Base-by-base conservation (phyloP, 1,140 invertebrate genomes). In the Drosophila lacertosa region DNA sequence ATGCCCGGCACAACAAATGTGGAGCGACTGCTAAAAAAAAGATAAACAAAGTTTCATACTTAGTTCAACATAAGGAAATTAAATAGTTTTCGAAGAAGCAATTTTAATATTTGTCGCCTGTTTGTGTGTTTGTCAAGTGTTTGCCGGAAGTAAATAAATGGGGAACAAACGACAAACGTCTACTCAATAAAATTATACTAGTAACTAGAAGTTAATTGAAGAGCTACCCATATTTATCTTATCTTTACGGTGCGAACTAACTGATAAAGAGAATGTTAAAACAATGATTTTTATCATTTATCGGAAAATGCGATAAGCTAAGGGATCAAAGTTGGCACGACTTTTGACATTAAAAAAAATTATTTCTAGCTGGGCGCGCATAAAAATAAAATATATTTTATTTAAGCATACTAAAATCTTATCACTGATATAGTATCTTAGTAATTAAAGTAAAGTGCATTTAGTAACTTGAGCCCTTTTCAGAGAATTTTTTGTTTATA, bases 1-100 rank as follows among this genome's bases (percentile, higher is more conserved):
- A 20, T 42, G 18, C 15, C 7, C 42, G 39, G 37, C 33, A 33
- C 42, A 29, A 59, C 77, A 62, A 32, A 33, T 53, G 57, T 55
- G 62, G 18, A 48, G 44, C 37, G 58, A 84, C 79, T 83, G 58
- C 20, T n/a, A n/a, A 68, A 63, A 0, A 13, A 58, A 22, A 48
- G 18, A 66, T 59, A 66, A 50, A 54, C 9, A 40, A 40, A 10
- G 26, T n/a, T n/a, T n/a, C n/a, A 40, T 26, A 26, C 33, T 37
- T 53, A 24, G 33, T 53, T 22, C 18, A 53, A 4, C n/a, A 40
- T 16, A 11, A 54, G 20, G 4, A 39, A 40, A 24, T 54, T 24
- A 39, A 24, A 53, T 24, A 37, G 18, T 16, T 20, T 39, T 15
- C 11, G 5, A 37, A 54, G 24, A 54, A 13, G 7, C 51, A 54